phyloP scores from a whole-genome alignment of 92 coral and sea anemone species.

The Palythoa grandis region DNA sequence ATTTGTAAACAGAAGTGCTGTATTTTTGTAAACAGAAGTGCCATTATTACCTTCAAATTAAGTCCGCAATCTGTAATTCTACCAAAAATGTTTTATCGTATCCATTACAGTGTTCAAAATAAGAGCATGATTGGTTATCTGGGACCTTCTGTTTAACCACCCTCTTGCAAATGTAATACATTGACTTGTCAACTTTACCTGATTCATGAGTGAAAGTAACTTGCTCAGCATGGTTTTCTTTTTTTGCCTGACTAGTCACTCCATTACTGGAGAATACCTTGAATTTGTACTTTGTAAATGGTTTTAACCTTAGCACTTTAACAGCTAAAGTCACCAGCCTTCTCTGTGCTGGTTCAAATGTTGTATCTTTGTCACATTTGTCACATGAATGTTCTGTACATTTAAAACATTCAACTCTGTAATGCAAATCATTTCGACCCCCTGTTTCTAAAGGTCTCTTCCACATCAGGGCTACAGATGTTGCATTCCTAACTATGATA shows the following conservation, averaged over 20 bases:
- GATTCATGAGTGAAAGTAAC: conserved; percentile 13
- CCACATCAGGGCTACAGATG: conserved; percentile 46
- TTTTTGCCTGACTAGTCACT: background rate
- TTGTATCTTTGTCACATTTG: conserved; percentile 15
- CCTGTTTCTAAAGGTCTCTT: conserved; percentile 49
- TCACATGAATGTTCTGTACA: background rate
- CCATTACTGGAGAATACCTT: conserved; percentile 23
- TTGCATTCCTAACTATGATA: conserved; percentile 14
- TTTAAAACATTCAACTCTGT: conserved; percentile 32
- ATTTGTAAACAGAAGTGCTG: too few relatives aligned
- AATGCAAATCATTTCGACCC: conserved; percentile 22
- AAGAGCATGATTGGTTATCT: too few relatives aligned
- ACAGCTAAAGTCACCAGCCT: background rate
- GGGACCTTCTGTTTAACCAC: too few relatives aligned
- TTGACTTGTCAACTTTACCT: background rate
- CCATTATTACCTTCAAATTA: too few relatives aligned
- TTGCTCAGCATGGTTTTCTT: background rate
- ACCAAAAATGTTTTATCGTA: too few relatives aligned
- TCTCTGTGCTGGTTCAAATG: conserved; percentile 24
- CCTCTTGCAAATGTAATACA: too few relatives aligned
- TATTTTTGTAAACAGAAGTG: too few relatives aligned
- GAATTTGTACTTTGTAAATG: conserved; percentile 33
- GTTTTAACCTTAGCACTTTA: background rate
- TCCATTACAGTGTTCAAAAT: too few relatives aligned
- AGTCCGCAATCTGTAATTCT: too few relatives aligned